Evolutionary conservation across 37 sponge, comb jelly and placozoan genomes (phyloP), one percentile per base, ranked within the genome.

Genomic region (Halisarca cf. caerulea): DNA sequence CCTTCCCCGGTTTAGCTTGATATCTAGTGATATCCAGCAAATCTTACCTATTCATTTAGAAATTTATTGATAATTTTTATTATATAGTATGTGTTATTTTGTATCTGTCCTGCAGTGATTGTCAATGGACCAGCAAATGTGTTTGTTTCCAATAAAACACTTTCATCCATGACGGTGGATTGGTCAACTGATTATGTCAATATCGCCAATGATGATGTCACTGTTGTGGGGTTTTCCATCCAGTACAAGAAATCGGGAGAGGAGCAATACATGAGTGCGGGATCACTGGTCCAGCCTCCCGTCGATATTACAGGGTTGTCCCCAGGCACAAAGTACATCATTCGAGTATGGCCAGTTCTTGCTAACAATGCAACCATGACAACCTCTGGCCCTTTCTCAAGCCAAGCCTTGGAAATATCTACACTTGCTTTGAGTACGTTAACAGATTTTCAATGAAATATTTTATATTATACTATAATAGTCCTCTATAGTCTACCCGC

Each of bases 281-380:
- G 33, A 18, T 18, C 33, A 17, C 34, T 68, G 33, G 69, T 34
- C 33, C 69, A 68, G 3, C 33, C 69, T 34, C 69, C 69, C 17
- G 69, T 34, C 15, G 35, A 34, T 3, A 68, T 68, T 68, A 68
- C 69, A 68, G 69, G 69, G 69, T 68, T 68, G 4, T 30, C 35
- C 69, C 33, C 69, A n/a, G 33, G 30, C 27, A 68, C 69, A 4
- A 27, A 34, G 69, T 68, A 68, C 33, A 2, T 18, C 1, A 34
- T 68, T 30, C 69, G 33, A 34, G 69, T 68, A 27, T 5, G n/a
- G 30, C 69, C 69, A 3, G 69, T 68, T 68, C 34, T 27, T 34
- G 34, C 11, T 68, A 28, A 17, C 33, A 68, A 68, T 34, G 35
- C 4, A 27, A 7, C 69, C 35, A 17, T 34, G 7, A 68, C 1